Evolutionary conservation across 1,140 invertebrate genomes (phyloP).

Genomic region (Helicorthomorpha holstii): DNA sequence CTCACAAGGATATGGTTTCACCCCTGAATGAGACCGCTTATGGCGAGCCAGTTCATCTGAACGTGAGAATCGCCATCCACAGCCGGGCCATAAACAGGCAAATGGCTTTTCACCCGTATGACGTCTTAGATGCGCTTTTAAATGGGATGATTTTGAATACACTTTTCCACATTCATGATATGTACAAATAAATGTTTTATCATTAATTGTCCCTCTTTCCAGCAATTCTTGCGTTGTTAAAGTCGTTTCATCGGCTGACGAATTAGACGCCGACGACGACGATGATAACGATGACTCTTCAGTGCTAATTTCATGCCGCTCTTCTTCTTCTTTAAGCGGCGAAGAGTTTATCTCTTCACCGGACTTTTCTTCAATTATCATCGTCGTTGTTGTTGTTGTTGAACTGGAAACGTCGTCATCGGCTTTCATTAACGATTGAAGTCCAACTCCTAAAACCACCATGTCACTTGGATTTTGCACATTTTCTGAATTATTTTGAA

Average conservation of each 20-base stretch:
- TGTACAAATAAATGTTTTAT: slow-evolving; percentile 42
- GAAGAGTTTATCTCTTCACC: neutral
- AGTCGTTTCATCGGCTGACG: neutral
- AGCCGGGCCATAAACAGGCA: slow-evolving; percentile 73
- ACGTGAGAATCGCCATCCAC: slow-evolving; percentile 80
- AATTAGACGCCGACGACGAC: neutral
- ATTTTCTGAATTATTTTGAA: neutral
- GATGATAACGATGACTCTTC: neutral
- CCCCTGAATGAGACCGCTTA: slow-evolving; percentile 57
- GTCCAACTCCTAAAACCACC: slow-evolving; percentile 27
- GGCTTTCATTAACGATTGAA: slow-evolving; percentile 23
- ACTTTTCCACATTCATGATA: slow-evolving; percentile 41
- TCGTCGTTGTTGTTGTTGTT: neutral
- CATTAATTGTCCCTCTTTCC: slow-evolving; percentile 16
- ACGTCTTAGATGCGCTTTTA: slow-evolving; percentile 79
- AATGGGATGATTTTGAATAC: slow-evolving; percentile 84
- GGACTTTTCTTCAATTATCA: neutral
- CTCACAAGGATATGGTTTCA: slow-evolving; percentile 70
- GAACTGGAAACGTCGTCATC: too few species aligned
- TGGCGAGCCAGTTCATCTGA: slow-evolving; percentile 81
- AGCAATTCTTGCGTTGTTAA: neutral
- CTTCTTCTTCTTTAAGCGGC: neutral
- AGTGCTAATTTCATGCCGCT: neutral
- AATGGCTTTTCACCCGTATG: slow-evolving; percentile 94
- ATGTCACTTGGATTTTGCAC: slow-evolving; percentile 13